A percentile compares a stretch with the other conserved stretches of the same genome.
Evolutionary conservation across 2,113 vertebrate species (phyloP).

Genomic region (Pterocles orientalis): DNA sequence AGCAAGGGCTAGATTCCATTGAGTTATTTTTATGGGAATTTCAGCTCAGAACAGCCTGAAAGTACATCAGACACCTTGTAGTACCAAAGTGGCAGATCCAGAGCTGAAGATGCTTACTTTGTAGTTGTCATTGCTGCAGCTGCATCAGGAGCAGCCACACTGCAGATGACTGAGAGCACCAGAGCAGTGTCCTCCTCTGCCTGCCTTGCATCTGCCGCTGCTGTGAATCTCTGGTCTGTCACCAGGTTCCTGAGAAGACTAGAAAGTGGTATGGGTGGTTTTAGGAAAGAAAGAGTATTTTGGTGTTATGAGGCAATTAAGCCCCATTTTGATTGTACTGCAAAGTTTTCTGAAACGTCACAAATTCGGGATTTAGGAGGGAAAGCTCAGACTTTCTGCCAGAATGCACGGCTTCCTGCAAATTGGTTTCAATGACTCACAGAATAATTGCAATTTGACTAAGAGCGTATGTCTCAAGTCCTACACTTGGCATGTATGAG

Average conservation of each 20-base stretch:
- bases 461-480: not conserved
- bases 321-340: not conserved
- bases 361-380: not conserved
- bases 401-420: not conserved
- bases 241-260: not conserved
- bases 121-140: not conserved
- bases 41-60: not conserved
- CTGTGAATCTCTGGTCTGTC: not conserved
- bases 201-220: accelerated
- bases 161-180: accelerated
- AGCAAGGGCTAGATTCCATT: not conserved
- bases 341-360: slow-evolving; percentile 30
- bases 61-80: not conserved
- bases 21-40: not conserved
- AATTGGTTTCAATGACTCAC: slow-evolving; percentile 9
- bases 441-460: not conserved
- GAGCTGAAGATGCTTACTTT: accelerated
- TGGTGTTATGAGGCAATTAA: not conserved
- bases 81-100: not conserved
- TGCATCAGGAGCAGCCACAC: accelerated
- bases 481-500: not conserved
- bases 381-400: slow-evolving; percentile 11
- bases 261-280: not conserved
- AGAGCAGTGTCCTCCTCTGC: accelerated
- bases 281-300: not conserved